Evolutionary conservation across 2,888 invertebrate genomes (phyloP).

Genomic region (Selenia dentaria): DNA sequence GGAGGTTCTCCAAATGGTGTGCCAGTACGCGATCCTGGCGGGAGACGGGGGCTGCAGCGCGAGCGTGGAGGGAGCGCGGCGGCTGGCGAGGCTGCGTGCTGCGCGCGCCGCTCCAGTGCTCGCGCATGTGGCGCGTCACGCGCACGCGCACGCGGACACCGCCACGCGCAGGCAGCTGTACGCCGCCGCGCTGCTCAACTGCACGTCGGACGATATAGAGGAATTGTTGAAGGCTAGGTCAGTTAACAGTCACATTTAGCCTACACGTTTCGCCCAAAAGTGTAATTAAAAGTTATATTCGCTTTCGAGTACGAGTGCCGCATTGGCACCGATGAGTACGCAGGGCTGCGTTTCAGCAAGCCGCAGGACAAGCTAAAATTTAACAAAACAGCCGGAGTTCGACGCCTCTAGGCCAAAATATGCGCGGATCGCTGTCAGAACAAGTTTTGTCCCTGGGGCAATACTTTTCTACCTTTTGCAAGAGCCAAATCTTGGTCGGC

Average conservation of each 20-base stretch:
- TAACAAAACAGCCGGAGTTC: too few species aligned
- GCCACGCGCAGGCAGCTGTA: slow-evolving; percentile 46
- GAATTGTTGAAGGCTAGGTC: slow-evolving; percentile 51
- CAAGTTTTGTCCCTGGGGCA: too few species aligned
- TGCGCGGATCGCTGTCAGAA: too few species aligned
- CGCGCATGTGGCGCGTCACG: slow-evolving; percentile 44
- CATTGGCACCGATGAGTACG: too few species aligned
- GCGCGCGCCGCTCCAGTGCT: slow-evolving; percentile 47
- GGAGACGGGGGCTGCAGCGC: slow-evolving; percentile 45
- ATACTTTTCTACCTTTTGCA: too few species aligned
- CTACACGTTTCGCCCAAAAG: too few species aligned
- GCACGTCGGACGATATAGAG: slow-evolving; percentile 38
- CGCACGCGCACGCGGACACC: slow-evolving; percentile 56
- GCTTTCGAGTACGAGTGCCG: too few species aligned
- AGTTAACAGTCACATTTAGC: background rate
- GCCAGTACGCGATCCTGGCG: slow-evolving; percentile 40
- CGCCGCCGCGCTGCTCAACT: slow-evolving; percentile 57
- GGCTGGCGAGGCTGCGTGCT: slow-evolving; percentile 54
- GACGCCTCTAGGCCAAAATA: too few species aligned
- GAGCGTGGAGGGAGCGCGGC: slow-evolving; percentile 48
- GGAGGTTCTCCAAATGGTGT: slow-evolving; percentile 54
- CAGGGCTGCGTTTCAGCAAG: too few species aligned
- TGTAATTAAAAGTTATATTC: too few species aligned
- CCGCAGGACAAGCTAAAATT: too few species aligned
- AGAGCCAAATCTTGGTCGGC: too few species aligned